Evolutionary conservation across 2,797 vertebrate genomes (phyloP).

Genomic region (Dallia pectoralis): DNA sequence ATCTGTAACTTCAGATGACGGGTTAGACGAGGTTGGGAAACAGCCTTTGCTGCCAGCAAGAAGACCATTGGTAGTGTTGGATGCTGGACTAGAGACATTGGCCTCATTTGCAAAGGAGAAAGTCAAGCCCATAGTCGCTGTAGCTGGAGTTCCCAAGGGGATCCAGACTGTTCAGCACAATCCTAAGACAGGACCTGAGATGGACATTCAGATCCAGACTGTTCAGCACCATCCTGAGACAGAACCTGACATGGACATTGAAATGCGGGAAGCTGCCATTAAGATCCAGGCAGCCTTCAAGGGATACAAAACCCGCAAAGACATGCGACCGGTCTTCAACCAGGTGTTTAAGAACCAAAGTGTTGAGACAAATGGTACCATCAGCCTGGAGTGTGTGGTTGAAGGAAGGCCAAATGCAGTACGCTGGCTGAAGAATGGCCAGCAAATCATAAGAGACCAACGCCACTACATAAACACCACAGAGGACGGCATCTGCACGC

Average conservation of each 20-base stretch:
- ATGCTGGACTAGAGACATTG: background rate
- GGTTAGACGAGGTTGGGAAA: background rate
- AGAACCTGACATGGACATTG: conserved; percentile 43
- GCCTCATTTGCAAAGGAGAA: background rate
- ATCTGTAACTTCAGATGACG: background rate
- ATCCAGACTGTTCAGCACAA: conserved; percentile 51
- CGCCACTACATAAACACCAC: conserved; percentile 76
- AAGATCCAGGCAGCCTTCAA: conserved; percentile 96
- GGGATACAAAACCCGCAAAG: conserved; percentile 87
- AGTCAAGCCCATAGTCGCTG: conserved; percentile 33
- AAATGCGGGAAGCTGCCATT: conserved; percentile 82
- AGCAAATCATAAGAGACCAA: conserved; percentile 73
- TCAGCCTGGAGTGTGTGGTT: conserved; percentile 79
- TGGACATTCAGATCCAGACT: conserved; percentile 70
- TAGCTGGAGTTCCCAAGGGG: conserved; percentile 48
- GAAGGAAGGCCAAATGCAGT: conserved; percentile 80
- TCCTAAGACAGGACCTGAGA: conserved; percentile 22
- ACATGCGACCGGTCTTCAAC: conserved; percentile 84
- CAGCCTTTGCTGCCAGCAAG: background rate
- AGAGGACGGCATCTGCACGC: conserved; percentile 78
- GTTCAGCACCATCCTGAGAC: conserved; percentile 23
- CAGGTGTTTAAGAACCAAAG: conserved; percentile 84
- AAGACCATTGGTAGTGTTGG: background rate
- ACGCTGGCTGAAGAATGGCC: conserved; percentile 84
- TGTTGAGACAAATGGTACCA: conserved; percentile 72